phyloP scores from a whole-genome alignment of 2,113 vertebrate species.

The Stictonetta naevosa region DNA sequence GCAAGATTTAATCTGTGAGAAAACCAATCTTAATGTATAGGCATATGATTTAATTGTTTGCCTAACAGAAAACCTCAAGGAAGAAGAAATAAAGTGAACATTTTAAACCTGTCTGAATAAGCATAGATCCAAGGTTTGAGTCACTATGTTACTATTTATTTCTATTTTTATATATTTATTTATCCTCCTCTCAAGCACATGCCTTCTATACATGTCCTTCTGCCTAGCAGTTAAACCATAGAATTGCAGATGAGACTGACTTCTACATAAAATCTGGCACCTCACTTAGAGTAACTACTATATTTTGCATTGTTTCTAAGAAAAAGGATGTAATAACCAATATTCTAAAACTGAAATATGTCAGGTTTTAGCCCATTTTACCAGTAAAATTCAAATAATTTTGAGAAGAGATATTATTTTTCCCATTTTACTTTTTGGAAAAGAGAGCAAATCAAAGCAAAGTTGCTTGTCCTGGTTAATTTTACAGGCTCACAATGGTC shows the following conservation, averaged over 20 bases:
- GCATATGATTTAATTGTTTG: background rate
- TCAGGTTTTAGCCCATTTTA: background rate
- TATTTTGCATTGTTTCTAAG: background rate
- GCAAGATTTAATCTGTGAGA: conserved; percentile 2
- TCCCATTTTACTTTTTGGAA: background rate
- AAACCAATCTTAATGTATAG: conserved; percentile 15
- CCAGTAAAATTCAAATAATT: background rate
- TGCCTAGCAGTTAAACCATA: background rate
- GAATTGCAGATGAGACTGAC: background rate
- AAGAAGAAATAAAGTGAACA: background rate
- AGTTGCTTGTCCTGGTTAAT: background rate
- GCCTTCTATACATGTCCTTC: background rate
- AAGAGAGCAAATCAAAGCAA: background rate
- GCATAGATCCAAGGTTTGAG: background rate
- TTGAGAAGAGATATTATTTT: background rate
- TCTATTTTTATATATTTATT: background rate
- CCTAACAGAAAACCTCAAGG: background rate
- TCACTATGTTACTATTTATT: background rate
- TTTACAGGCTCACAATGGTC: background rate
- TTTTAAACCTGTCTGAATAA: background rate
- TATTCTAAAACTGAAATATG: background rate
- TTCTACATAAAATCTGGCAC: background rate
- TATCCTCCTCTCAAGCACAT: background rate
- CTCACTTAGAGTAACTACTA: background rate
- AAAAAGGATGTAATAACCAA: background rate